phyloP scores from a whole-genome alignment of 2,113 vertebrate species.

The Catharus fuscescens region DNA sequence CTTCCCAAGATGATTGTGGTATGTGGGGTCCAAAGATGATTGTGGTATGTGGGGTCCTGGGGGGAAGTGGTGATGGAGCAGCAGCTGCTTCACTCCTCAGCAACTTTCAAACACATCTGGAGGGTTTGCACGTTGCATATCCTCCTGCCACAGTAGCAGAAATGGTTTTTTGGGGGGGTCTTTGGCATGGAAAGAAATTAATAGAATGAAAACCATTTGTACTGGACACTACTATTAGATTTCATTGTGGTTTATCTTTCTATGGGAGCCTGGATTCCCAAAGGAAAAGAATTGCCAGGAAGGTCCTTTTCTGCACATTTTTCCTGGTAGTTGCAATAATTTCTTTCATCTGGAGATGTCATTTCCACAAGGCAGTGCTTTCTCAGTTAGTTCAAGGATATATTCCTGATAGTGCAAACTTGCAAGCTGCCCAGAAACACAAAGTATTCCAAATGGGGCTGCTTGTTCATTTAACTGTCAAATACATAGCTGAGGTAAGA shows the following conservation, averaged over 20 bases:
- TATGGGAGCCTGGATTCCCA: neutral
- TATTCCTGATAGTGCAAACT: neutral
- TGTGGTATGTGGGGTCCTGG: neutral
- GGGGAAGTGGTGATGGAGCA: neutral
- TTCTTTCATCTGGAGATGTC: neutral
- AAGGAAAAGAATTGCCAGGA: neutral
- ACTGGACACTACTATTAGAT: neutral
- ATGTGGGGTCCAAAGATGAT: neutral
- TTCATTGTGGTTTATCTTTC: neutral
- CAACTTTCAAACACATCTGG: neutral
- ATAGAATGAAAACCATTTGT: neutral
- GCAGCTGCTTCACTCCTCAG: neutral
- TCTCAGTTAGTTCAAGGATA: neutral
- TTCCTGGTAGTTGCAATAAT: neutral
- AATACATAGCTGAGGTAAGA: neutral
- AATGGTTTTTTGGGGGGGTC: accelerated
- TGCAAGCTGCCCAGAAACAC: neutral
- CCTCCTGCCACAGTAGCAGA: neutral
- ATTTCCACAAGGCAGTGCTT: neutral
- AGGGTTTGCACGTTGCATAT: neutral
- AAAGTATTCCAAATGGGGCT: neutral
- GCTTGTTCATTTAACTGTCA: constrained; percentile 14
- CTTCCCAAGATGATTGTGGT: neutral
- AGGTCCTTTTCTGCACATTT: neutral
- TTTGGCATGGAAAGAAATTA: neutral